Base-by-base conservation (phyloP, 2,888 invertebrate species). In the Papilio demoleus region DNA sequence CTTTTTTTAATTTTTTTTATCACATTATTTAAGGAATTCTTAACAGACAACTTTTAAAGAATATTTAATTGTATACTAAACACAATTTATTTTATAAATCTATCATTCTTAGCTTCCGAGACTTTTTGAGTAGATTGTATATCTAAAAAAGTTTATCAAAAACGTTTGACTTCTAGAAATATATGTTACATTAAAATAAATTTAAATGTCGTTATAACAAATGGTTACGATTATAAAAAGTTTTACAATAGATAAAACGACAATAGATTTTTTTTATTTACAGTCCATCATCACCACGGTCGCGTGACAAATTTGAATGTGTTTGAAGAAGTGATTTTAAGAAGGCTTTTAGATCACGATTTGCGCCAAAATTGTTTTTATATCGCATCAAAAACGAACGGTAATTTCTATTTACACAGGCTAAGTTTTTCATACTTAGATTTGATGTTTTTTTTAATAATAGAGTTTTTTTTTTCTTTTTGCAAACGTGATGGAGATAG, bases 361-460 rank as follows among this genome's bases (percentile, higher is more conserved):
- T 65, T 61, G 58, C 14, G 36, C 42, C 19, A 36, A 65, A 65
- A 68, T 24, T 19, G 27, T 73, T 73, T 73, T 72, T 71, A 47
- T 70, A 27, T 34, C 14, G 17, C 14, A 67, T 40, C 74, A 56
- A 64, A 3, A 45, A 47, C 12, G 62, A 67, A 73, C 70, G 69
- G 75, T 72, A 58, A 53, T 56, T 56, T 63, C 63, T 75, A 70
- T 76, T 74, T 75, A 72, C 74, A 73, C 75, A 74, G 68, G 70
- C 65, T 14, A 58, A 73, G 72, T 74, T 70, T 67, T 53, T 65
- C 68, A 62, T 62, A 19, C 68, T n/a, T 40, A 40, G 70, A 24
- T 47, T 64, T 63, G 58, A 50, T 58, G 68, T 73, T 71, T 68
- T 40, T 47, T n/a, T 24, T n/a, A n/a, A n/a, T n/a, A n/a, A n/a